phyloP scores from a whole-genome alignment of 1,140 invertebrate genomes.

The Drosophila repletoides region DNA sequence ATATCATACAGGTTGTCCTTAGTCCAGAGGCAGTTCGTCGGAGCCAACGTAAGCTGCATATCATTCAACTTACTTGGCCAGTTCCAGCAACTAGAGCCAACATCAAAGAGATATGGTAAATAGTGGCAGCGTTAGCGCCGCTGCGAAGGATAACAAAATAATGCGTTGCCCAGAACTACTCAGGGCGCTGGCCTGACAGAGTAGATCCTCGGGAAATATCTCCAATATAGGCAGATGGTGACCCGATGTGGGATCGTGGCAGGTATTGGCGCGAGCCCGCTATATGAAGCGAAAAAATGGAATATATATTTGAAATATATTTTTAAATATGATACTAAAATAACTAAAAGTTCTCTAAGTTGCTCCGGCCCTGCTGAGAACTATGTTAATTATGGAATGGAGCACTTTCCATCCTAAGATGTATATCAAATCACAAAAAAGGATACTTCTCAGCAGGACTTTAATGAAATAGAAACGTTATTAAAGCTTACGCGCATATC shows the following conservation, averaged over 20 bases:
- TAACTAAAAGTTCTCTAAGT: too few species aligned
- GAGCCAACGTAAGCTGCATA: background rate
- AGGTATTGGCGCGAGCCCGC: conserved; percentile 85
- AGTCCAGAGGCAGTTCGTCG: too few species aligned
- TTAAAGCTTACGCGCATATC: conserved; percentile 78
- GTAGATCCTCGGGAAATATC: conserved; percentile 88
- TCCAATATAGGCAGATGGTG: conserved; percentile 86
- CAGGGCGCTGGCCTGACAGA: conserved; percentile 89
- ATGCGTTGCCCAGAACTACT: conserved; percentile 84
- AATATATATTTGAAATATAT: too few species aligned
- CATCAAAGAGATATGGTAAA: conserved; percentile 77
- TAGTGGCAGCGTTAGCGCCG: conserved; percentile 59
- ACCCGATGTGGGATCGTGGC: conserved; percentile 85
- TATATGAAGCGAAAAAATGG: conserved; percentile 21
- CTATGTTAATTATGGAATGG: too few species aligned
- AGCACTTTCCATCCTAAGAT: too few species aligned
- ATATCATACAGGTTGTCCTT: conserved; percentile 49
- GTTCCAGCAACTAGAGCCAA: conserved; percentile 45
- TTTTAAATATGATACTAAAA: too few species aligned
- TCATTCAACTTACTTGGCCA: conserved; percentile 33
- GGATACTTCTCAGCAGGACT: background rate
- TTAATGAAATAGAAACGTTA: background rate
- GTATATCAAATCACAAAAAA: too few species aligned
- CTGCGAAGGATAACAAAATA: conserved; percentile 71
- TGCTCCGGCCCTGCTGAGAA: too few species aligned